Evolutionary conservation across 2,113 vertebrate species (phyloP).

Genomic region (Mustelus asterias): DNA sequence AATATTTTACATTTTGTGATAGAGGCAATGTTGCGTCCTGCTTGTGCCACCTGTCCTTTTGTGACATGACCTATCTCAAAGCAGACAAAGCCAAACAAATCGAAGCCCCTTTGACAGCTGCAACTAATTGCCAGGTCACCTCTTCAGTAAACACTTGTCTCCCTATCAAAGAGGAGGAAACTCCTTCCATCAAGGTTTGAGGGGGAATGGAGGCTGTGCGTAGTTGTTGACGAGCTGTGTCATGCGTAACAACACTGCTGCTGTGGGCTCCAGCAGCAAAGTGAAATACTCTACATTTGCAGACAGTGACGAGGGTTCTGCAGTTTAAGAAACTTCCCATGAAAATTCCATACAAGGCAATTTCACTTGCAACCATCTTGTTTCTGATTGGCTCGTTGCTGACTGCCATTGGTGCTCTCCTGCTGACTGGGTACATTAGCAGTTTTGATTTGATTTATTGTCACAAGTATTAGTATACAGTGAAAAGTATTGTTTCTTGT

Average conservation of each 20-base stretch:
- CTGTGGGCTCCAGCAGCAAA: too few species aligned
- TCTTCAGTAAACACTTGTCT: background rate
- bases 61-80: background rate
- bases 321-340: slow-evolving; percentile 95
- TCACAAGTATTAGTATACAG: background rate
- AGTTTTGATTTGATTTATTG: slow-evolving; percentile 51
- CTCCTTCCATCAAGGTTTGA: too few species aligned
- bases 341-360: slow-evolving; percentile 97
- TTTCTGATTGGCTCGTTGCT: slow-evolving; percentile 87
- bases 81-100: background rate
- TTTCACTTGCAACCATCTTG: slow-evolving; percentile 78
- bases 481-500: too few species aligned
- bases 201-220: too few species aligned
- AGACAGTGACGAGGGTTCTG: too few species aligned
- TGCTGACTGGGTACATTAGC: slow-evolving; percentile 85
- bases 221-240: too few species aligned
- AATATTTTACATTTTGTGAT: background rate
- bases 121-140: background rate
- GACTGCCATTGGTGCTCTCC: slow-evolving; percentile 82
- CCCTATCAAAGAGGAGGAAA: background rate
- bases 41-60: background rate
- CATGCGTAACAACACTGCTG: too few species aligned
- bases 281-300: too few species aligned
- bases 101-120: background rate
- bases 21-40: background rate